phyloP scores from a whole-genome alignment of 2,888 invertebrate genomes.

The Desoria tigrina region DNA sequence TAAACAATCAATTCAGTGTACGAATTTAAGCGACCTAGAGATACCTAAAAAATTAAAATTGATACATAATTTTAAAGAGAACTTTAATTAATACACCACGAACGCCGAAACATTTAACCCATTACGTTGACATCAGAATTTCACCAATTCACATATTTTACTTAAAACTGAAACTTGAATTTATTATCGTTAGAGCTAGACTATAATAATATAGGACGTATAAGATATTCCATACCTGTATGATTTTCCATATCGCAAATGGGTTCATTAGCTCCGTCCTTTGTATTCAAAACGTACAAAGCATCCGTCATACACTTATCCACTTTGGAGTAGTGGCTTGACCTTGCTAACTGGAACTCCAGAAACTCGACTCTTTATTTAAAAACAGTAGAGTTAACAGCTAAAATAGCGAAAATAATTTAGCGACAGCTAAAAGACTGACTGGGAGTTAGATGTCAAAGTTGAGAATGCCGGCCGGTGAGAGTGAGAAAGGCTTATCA shows the following conservation, averaged over 20 bases:
- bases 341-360: constrained; percentile 54
- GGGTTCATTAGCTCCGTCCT: constrained; percentile 44
- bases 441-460: not conserved
- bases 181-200: too few relatives aligned
- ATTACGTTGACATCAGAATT: too few relatives aligned
- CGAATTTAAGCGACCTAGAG: too few relatives aligned
- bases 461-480: not conserved
- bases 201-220: too few relatives aligned
- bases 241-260: constrained; percentile 49
- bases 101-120: too few relatives aligned
- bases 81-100: too few relatives aligned
- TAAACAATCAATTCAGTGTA: too few relatives aligned
- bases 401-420: constrained; percentile 11
- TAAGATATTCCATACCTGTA: constrained; percentile 35
- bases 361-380: constrained; percentile 55
- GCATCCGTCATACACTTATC: constrained; percentile 48
- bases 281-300: constrained; percentile 44
- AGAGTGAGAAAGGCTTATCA: not conserved
- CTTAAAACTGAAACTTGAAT: too few relatives aligned
- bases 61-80: too few relatives aligned
- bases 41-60: too few relatives aligned
- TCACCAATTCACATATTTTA: not conserved
- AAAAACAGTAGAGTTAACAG: constrained; percentile 15
- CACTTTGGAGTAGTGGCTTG: constrained; percentile 45
- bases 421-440: not conserved